phyloP scores from a whole-genome alignment of 2,113 vertebrate species.

The Limanda limanda region DNA sequence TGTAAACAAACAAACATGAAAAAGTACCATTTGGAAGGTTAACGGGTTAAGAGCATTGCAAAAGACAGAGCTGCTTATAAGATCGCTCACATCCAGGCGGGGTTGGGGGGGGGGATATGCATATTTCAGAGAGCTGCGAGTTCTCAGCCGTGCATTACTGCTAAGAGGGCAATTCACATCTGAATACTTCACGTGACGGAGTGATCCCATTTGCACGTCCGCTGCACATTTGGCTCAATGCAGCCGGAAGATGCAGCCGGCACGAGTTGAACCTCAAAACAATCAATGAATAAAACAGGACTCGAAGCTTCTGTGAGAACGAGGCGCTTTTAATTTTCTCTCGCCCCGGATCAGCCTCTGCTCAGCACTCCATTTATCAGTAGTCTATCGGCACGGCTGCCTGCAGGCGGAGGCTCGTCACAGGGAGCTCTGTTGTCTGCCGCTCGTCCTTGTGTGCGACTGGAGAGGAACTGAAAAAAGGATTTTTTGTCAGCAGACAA shows the following conservation, averaged over 20 bases:
- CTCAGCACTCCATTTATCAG: slow-evolving; percentile 56
- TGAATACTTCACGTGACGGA: slow-evolving; percentile 57
- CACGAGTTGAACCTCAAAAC: slow-evolving; percentile 52
- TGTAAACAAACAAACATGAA: slow-evolving; percentile 26
- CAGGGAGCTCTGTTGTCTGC: slow-evolving; percentile 55
- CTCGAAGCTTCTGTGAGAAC: slow-evolving; percentile 38
- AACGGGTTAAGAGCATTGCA: slow-evolving; percentile 26
- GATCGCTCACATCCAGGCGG: slow-evolving; percentile 13
- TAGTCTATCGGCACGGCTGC: slow-evolving; percentile 51
- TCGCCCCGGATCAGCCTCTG: slow-evolving; percentile 43
- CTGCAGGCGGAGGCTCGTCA: slow-evolving; percentile 45
- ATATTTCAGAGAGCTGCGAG: slow-evolving; percentile 46
- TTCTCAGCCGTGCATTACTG: slow-evolving; percentile 36
- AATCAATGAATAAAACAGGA: slow-evolving; percentile 78
- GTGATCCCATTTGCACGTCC: slow-evolving; percentile 39
- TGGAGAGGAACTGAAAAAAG: slow-evolving; percentile 50
- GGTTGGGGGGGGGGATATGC: slow-evolving; percentile 18
- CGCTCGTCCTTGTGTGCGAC: slow-evolving; percentile 32
- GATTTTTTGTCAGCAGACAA: slow-evolving; percentile 65
- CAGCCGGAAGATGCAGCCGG: slow-evolving; percentile 31
- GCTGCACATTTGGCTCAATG: slow-evolving; percentile 25
- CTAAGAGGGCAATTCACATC: slow-evolving; percentile 36
- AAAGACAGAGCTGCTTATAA: slow-evolving; percentile 11
- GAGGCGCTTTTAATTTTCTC: slow-evolving; percentile 67
- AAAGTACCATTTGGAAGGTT: slow-evolving; percentile 9